Percentiles rank a stretch among this genome's conserved stretches.
Conservation (phyloP, 2,797 vertebrate genomes). For the Clarias pachynema region DNA sequence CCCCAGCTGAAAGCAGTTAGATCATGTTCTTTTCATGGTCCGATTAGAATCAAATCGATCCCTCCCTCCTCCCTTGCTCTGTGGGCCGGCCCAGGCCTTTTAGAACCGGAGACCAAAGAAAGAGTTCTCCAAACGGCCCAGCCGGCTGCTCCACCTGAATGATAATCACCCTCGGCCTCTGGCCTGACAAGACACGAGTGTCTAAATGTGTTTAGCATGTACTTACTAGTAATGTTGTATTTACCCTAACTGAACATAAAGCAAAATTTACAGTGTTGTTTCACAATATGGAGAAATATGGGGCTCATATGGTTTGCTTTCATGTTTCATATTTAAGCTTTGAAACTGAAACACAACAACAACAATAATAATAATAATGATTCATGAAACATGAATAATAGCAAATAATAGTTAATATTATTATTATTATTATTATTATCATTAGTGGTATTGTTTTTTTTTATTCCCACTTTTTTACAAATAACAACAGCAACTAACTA, state of each 20-base stretch:
- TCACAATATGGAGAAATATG: not conserved
- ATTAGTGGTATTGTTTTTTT: not conserved
- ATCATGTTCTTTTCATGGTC: slow-evolving; percentile 99
- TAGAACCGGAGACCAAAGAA: slow-evolving; percentile 92
- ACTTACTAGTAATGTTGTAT: slow-evolving; percentile 54
- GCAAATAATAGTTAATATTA: not conserved
- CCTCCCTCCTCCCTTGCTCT: slow-evolving; percentile 83
- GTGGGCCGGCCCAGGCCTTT: slow-evolving; percentile 85
- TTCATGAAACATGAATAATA: not conserved
- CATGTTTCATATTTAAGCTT: not conserved
- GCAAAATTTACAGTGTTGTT: too few species aligned
- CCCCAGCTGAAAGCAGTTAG: slow-evolving; percentile 99
- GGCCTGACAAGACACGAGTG: slow-evolving; percentile 81
- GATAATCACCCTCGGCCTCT: slow-evolving; percentile 96
- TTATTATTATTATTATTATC: not conserved
- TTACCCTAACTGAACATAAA: not conserved
- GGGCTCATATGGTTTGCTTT: not conserved
- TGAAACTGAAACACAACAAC: too few species aligned
- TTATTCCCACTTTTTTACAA: not conserved
- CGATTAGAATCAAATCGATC: slow-evolving; percentile 99
- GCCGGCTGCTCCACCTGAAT: slow-evolving; percentile 95
- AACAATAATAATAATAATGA: not conserved
- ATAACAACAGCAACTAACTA: not conserved
- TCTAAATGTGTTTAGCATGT: slow-evolving; percentile 70
- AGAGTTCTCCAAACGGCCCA: slow-evolving; percentile 83